phyloP scores from a whole-genome alignment of 2,797 vertebrate species.

The Dendrocincla fuliginosa region DNA sequence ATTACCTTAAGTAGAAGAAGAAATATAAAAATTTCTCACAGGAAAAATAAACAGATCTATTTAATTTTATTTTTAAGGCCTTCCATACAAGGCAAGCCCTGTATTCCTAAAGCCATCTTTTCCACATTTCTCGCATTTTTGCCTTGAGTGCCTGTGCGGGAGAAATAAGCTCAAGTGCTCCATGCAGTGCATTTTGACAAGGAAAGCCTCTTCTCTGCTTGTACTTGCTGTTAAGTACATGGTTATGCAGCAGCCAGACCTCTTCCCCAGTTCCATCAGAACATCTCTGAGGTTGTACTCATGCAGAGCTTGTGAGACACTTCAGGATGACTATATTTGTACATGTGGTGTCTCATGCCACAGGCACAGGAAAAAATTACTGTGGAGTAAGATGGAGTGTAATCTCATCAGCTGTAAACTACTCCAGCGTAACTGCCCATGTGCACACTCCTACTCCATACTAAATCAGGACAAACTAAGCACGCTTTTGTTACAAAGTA shows the following conservation, averaged over 20 bases:
- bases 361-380: background rate
- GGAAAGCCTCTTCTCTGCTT: background rate
- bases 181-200: background rate
- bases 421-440: slow-evolving; percentile 1
- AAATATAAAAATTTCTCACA: background rate
- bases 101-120: background rate
- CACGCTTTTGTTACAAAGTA: background rate
- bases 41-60: background rate
- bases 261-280: background rate
- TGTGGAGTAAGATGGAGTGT: background rate
- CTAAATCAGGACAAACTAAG: slow-evolving; percentile 10
- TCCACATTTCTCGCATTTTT: background rate
- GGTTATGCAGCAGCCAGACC: background rate
- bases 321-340: background rate
- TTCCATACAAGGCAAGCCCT: background rate
- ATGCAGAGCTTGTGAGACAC: background rate
- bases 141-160: background rate
- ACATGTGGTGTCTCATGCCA: background rate
- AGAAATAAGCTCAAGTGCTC: background rate
- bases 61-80: background rate
- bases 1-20: background rate
- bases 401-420: slow-evolving; percentile 14
- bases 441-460: slow-evolving; percentile 19
- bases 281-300: accelerated
- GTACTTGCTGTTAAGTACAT: background rate